Conservation (phyloP, 2,113 vertebrate genomes). For the Spermophilus dauricus region DNA sequence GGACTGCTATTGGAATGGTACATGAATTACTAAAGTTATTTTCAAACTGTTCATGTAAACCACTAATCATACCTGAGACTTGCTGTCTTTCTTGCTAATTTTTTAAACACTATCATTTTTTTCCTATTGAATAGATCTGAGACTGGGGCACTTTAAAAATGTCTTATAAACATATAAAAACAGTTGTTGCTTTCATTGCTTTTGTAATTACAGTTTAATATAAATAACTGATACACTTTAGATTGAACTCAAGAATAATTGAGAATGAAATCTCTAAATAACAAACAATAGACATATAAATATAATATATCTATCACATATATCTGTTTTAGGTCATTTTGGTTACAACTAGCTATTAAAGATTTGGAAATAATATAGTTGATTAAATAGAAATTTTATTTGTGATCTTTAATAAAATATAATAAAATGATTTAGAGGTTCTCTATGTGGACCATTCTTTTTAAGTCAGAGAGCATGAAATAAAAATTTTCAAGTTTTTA, state of each 20-base stretch:
- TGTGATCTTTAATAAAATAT: slow-evolving; percentile 35
- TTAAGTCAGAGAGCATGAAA: neutral
- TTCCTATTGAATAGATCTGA: neutral
- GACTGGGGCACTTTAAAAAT: neutral
- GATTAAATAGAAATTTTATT: slow-evolving; percentile 39
- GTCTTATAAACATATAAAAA: neutral
- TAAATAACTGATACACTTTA: neutral
- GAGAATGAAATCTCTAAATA: neutral
- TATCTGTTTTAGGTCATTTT: neutral
- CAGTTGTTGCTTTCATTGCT: neutral
- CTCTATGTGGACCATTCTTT: neutral
- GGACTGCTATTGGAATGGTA: neutral
- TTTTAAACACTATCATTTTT: neutral
- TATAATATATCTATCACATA: no score
- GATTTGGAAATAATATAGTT: neutral
- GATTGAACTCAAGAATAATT: neutral
- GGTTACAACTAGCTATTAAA: neutral
- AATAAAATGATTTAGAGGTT: neutral
- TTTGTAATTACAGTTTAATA: neutral
- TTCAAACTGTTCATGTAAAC: neutral
- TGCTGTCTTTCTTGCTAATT: neutral
- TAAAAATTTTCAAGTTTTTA: neutral
- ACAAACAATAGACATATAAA: neutral
- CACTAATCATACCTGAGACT: neutral
- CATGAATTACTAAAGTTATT: neutral